A percentile compares a stretch with the other conserved stretches of the same genome.
These are phyloP conservation scores for Mormyrops attenuatus DNA, from an alignment of 2,797 vertebrate genomes.

Conservation along the genomic window DNA sequence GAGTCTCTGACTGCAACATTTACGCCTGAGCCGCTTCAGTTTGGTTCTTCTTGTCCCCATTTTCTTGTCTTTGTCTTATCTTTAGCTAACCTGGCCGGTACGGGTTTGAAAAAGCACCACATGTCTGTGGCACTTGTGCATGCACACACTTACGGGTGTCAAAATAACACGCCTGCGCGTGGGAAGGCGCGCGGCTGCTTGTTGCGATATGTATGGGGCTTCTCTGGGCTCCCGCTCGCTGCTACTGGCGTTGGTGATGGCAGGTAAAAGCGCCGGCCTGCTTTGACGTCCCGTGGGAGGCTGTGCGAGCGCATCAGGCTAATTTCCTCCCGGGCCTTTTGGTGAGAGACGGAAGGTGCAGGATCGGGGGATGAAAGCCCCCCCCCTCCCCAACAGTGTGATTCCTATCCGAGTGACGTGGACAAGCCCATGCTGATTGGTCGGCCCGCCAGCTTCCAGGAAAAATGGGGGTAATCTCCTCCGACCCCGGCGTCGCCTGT, in stretches of 20 bases:
- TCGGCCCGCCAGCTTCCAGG: background rate
- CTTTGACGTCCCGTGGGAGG: background rate
- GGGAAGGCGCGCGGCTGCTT: background rate
- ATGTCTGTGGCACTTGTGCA: background rate
- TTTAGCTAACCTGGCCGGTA: background rate
- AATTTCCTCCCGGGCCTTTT: conserved; percentile 40
- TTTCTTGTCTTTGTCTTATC: background rate
- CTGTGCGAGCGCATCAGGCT: background rate
- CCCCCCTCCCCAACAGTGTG: background rate
- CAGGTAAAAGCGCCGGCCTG: background rate
- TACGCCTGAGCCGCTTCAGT: background rate
- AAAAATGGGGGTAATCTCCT: conserved; percentile 30
- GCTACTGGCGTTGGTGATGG: background rate
- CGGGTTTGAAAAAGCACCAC: background rate
- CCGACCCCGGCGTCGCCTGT: conserved; percentile 35
- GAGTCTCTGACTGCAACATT: background rate
- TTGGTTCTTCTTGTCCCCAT: background rate
- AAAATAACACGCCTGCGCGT: background rate
- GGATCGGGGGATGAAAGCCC: background rate
- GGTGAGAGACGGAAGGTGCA: conserved; percentile 38
- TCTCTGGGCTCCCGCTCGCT: background rate
- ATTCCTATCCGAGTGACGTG: conserved; percentile 13
- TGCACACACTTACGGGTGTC: background rate
- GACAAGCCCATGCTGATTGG: background rate
- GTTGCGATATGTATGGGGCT: background rate